Conservation (phyloP, 1,140 invertebrate genomes). For the Drosophila nigrodunni region DNA sequence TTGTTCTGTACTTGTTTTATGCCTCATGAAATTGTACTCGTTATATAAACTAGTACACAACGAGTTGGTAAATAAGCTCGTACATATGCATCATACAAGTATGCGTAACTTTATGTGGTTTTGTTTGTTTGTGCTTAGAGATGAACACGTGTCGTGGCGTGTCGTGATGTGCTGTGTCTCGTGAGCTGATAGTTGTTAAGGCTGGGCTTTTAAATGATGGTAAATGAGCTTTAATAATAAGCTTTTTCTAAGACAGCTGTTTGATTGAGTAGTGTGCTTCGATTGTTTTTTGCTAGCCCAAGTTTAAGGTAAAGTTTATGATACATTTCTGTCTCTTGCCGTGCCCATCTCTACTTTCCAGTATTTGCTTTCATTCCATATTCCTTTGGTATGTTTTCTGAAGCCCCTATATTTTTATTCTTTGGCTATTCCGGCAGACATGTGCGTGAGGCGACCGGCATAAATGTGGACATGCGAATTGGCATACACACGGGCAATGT, state of each 20-base stretch:
- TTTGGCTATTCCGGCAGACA: slow-evolving; percentile 87
- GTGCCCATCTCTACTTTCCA: no score
- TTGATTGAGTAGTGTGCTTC: no score
- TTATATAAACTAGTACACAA: slow-evolving; percentile 46
- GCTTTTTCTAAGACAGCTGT: no score
- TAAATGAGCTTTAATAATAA: no score
- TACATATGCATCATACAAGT: slow-evolving; percentile 12
- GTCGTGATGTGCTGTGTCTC: no score
- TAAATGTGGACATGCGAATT: slow-evolving; percentile 97
- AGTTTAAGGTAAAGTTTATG: no score
- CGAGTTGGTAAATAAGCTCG: slow-evolving; percentile 31
- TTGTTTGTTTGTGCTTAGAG: slow-evolving; percentile 53
- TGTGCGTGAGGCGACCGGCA: slow-evolving; percentile 93
- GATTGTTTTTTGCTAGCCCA: no score
- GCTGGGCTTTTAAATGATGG: no score
- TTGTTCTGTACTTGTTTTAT: slow-evolving; percentile 58
- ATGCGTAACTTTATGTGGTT: slow-evolving; percentile 32
- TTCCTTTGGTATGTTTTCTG: not conserved
- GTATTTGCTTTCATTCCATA: slow-evolving; percentile 21
- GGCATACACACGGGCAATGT: slow-evolving; percentile 97
- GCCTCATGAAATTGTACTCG: slow-evolving; percentile 70
- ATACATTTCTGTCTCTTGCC: no score
- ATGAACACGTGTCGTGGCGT: no score
- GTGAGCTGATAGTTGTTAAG: no score
- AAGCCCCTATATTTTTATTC: not conserved